A percentile compares a stretch with the other conserved stretches of the same genome.
These are phyloP conservation scores for Mya arenaria DNA, from an alignment of 1,140 invertebrate species.

Conservation along the genomic window DNA sequence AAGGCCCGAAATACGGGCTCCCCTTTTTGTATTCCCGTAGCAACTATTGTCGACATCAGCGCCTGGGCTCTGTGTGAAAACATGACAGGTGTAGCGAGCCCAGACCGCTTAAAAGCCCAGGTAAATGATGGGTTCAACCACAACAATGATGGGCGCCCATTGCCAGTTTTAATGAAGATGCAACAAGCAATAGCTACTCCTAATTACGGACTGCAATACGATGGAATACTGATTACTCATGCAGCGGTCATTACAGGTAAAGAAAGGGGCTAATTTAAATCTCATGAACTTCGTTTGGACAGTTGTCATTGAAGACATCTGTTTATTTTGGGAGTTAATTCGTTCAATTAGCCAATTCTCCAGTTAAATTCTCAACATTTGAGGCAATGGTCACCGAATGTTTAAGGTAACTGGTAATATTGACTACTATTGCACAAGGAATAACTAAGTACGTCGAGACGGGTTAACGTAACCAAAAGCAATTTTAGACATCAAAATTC, in stretches of 20 bases:
- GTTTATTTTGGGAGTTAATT: slow-evolving; percentile 39
- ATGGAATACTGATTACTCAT: slow-evolving; percentile 15
- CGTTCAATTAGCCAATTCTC: slow-evolving; percentile 25
- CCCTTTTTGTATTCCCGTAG: not conserved
- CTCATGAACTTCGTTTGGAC: slow-evolving; percentile 33
- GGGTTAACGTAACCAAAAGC: no score
- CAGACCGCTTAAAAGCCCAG: slow-evolving; percentile 22
- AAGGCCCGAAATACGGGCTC: not conserved
- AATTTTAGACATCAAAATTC: no score
- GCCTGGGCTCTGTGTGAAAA: slow-evolving; percentile 11
- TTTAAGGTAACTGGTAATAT: no score
- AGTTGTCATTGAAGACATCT: slow-evolving; percentile 42
- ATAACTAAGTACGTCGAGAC: no score
- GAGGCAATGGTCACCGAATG: no score
- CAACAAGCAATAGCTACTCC: slow-evolving; percentile 29
- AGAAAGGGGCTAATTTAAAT: slow-evolving; percentile 53
- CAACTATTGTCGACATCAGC: slow-evolving; percentile 8
- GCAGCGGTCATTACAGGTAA: slow-evolving; percentile 35
- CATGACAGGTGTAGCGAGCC: slow-evolving; percentile 38
- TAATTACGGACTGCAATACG: slow-evolving; percentile 34
- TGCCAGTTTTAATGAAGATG: slow-evolving; percentile 45
- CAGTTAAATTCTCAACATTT: no score
- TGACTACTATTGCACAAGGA: no score
- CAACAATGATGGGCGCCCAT: slow-evolving; percentile 39
- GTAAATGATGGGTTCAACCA: slow-evolving; percentile 24